Base-by-base conservation (phyloP, 2,113 vertebrate genomes). In the Lagopus leucura region DNA sequence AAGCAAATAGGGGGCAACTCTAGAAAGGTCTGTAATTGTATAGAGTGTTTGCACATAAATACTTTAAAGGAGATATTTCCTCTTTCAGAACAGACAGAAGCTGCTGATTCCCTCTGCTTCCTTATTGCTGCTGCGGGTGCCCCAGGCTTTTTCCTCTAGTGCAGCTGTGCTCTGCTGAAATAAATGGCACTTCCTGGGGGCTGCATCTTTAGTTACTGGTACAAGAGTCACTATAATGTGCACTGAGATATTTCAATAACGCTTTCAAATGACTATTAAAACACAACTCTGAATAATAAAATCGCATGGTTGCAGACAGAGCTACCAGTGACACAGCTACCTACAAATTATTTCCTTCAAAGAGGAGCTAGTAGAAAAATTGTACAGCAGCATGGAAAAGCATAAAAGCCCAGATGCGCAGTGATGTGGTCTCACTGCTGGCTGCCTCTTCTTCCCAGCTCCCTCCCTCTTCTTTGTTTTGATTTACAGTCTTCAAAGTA, bases 111-210 rank as follows among this genome's bases (percentile, higher is more conserved):
- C 84, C 63, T 86, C 76, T 91, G 91, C 90, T 93, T 83, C 73
- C 79, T 84, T 81, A 0, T 91, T 45, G 73, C 82, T 96, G 79
- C 91, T 86, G 85, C 1, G 6, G 57, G 9, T 91, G 96, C 96
- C 92, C 76, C 89, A 91, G 97, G 94, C 94, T 94, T 96, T 96
- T 94, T 92, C 61, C 79, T 96, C 63, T 58, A 32, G 85, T 93
- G 86, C 94, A 96, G 96, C 96, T 97, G 96, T 93, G 90, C 89
- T 93, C 52, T 69, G 13, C 86, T 92, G 95, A 93, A 92, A 93
- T 88, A 96, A 97, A 95, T 94, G 84, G 63, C 73, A 60, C 82
- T 96, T 97, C 91, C 92, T 80, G 93, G 95, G 92, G 94, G 92
- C 86, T 93, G 4, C 89, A 76, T 93, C 95, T 95, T 95, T 95